Evolutionary conservation across 2,797 vertebrate genomes (phyloP).

Genomic region (Silurus aristotelis): DNA sequence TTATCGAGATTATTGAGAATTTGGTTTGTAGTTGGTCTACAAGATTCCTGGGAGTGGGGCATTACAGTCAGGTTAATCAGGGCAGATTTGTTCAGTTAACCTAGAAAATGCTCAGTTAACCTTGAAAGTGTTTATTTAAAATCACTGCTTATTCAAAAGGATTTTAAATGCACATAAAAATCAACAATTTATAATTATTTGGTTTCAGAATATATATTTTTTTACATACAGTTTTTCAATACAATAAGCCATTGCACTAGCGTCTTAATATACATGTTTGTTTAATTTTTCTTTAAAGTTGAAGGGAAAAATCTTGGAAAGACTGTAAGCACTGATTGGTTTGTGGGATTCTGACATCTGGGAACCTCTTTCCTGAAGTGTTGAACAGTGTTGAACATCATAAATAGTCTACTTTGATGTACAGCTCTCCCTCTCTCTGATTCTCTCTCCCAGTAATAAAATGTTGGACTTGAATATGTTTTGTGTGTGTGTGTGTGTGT

Average conservation of each 20-base stretch:
- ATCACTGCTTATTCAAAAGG: not conserved
- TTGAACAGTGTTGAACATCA: no score
- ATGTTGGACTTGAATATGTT: not conserved
- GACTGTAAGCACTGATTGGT: not conserved
- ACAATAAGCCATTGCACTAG: not conserved
- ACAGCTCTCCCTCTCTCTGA: not conserved
- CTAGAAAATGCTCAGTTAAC: not conserved
- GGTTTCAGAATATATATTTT: not conserved
- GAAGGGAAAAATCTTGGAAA: not conserved
- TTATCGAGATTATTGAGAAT: no score
- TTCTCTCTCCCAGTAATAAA: not conserved
- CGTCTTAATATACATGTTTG: not conserved
- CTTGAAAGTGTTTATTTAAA: not conserved
- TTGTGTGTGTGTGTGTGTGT: conserved; percentile 1
- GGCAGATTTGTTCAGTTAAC: not conserved
- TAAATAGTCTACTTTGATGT: not conserved
- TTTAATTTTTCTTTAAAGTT: not conserved
- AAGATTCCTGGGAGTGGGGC: not conserved
- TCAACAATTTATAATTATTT: not conserved
- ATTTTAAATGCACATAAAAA: not conserved
- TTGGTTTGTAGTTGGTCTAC: no score
- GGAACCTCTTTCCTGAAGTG: not conserved
- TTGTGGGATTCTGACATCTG: not conserved
- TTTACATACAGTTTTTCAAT: not conserved
- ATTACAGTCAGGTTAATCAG: no score